Evolutionary conservation across 1,140 invertebrate genomes (phyloP), one percentile per base, ranked within the genome.

Genomic region (Aporrectodea caliginosa): DNA sequence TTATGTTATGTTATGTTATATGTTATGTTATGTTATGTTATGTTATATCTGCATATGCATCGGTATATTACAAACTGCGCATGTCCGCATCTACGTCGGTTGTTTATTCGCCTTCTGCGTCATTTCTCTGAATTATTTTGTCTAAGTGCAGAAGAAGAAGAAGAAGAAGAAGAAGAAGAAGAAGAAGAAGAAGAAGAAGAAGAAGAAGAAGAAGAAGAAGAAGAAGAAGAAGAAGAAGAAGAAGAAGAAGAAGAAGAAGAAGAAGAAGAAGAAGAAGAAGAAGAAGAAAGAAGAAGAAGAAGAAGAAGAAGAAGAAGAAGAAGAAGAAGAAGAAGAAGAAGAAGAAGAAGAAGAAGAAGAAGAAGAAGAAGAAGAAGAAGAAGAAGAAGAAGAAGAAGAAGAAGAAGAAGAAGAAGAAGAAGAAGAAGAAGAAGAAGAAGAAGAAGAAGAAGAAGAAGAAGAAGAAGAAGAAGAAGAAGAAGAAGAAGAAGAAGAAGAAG

Each of bases 311-410:
- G 31, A 12, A 27, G 31, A n/a, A 29, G 30, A 74, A 74, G 35
- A 32, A 74, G 35, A 32, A 74, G 32, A 32, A 74, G 35, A 32
- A 74, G 35, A 32, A 74, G 35, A 32, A 74, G 35, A 74, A 71
- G 32, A 71, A 71, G 32, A 71, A 71, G 32, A 71, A 71, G 32
- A 71, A 71, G 32, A 71, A 71, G 32, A 71, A 71, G 32, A 71
- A 71, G 32, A 71, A 71, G 32, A 71, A 71, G 32, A 71, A 71
- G 32, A 71, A 71, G 32, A 71, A 71, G 32, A 71, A 71, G 32
- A 71, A 71, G 32, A 71, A 71, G 32, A 71, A 71, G 32, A 71
- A 71, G 32, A 71, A 71, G 32, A 71, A 71, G 32, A 71, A 71
- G 32, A 71, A 71, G 16, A 16, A 71, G 16, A 16, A 71, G 16